phyloP scores from a whole-genome alignment of 2,113 vertebrate species.

The Machaerirhynchus nigripectus region DNA sequence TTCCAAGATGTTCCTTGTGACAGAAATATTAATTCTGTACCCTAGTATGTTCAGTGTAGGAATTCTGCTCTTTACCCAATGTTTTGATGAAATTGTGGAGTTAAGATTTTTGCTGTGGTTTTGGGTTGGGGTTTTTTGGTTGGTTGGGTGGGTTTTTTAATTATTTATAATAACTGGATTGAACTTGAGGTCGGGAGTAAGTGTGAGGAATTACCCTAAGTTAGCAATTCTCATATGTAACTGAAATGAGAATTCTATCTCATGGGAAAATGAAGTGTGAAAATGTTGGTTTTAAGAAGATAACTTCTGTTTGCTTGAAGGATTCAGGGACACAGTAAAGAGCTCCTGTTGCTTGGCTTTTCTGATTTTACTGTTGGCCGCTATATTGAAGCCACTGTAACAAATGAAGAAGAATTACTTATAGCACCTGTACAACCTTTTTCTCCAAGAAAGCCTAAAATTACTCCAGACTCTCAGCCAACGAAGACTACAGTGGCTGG shows the following conservation, averaged over 20 bases:
- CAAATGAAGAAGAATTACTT: conserved; percentile 75
- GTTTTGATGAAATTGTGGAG: neutral
- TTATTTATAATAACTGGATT: neutral
- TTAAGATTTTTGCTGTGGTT: neutral
- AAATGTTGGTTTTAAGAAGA: neutral
- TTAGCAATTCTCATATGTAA: neutral
- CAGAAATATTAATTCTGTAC: neutral
- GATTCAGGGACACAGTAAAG: conserved; percentile 81
- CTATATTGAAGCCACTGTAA: conserved; percentile 79
- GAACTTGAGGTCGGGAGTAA: neutral
- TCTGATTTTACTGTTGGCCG: conserved; percentile 83
- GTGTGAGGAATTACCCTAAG: neutral
- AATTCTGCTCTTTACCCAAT: neutral
- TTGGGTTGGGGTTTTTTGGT: neutral
- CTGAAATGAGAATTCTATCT: neutral
- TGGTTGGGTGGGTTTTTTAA: neutral
- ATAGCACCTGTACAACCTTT: conserved; percentile 70
- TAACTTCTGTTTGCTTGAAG: conserved; percentile 65
- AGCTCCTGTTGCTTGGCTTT: conserved; percentile 90
- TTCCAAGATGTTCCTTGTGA: neutral
- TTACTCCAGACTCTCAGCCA: neutral
- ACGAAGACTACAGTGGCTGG: conserved; percentile 45
- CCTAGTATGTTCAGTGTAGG: neutral
- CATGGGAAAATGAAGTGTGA: neutral
- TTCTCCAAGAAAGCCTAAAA: conserved; percentile 36